phyloP scores from a whole-genome alignment of 2,888 invertebrate genomes.

The Sturmia bella region DNA sequence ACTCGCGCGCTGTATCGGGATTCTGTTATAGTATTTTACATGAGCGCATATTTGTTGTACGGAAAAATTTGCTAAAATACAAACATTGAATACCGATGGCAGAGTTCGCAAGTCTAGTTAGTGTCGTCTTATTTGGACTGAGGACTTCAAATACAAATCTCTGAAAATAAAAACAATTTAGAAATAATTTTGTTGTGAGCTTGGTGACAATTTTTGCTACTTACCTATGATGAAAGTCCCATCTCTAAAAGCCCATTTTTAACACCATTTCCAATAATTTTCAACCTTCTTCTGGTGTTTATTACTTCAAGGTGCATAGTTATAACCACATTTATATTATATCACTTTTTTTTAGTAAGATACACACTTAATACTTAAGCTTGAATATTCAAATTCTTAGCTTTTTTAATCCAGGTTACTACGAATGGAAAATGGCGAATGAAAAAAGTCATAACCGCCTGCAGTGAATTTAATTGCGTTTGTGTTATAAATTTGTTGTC shows the following conservation, averaged over 20 bases:
- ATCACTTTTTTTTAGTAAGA: constrained; percentile 33
- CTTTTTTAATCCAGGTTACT: constrained; percentile 10
- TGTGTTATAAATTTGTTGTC: constrained; percentile 79
- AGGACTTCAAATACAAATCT: too few species aligned
- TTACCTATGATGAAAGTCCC: constrained; percentile 17
- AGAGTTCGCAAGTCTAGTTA: too few species aligned
- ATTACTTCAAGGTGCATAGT: constrained; percentile 55
- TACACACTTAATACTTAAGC: constrained; percentile 31
- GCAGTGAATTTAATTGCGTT: constrained; percentile 79
- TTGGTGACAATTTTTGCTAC: too few species aligned
- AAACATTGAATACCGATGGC: too few species aligned
- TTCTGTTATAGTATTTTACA: too few species aligned
- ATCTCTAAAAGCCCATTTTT: too few species aligned
- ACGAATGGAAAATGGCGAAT: constrained; percentile 17
- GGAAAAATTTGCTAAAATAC: too few species aligned
- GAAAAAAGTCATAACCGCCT: constrained; percentile 75
- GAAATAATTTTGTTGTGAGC: too few species aligned
- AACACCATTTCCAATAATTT: constrained; percentile 60
- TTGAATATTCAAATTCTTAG: constrained; percentile 31
- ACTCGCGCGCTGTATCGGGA: too few species aligned
- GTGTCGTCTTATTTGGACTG: too few species aligned
- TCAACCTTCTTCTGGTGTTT: constrained; percentile 62
- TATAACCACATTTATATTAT: constrained; percentile 56
- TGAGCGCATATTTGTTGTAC: too few species aligned
- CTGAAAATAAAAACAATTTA: too few species aligned